Evolutionary conservation across 2,113 vertebrate genomes (phyloP).

Genomic region (Clinocottus analis): DNA sequence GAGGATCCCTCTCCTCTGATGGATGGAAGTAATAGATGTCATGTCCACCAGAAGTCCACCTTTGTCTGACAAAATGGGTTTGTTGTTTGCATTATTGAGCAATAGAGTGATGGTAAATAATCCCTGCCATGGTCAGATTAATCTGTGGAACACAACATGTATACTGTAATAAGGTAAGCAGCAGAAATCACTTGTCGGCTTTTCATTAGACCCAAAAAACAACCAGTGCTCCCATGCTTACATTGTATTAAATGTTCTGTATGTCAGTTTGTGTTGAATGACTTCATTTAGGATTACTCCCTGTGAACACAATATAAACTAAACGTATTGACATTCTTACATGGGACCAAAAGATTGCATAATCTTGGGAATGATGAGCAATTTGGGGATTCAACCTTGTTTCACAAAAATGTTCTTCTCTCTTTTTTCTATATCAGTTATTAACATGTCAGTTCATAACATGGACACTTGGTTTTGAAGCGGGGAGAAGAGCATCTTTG

Average conservation of each 20-base stretch:
- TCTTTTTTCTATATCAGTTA: no score
- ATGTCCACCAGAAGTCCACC: no score
- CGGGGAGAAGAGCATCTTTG: no score
- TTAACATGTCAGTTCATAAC: no score
- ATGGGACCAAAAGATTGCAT: background rate
- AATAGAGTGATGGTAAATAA: slow-evolving; percentile 4
- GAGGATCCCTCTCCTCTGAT: no score
- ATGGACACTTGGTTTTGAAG: no score
- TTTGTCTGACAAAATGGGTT: background rate
- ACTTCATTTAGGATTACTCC: background rate
- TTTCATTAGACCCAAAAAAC: background rate
- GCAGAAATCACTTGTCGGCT: background rate
- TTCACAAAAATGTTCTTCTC: no score
- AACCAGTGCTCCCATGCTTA: background rate
- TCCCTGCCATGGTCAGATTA: background rate
- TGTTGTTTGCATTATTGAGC: background rate
- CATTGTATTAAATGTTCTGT: background rate
- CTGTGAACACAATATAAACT: background rate
- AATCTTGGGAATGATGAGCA: background rate
- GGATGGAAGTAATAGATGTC: no score
- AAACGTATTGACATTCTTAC: background rate
- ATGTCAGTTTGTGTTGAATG: background rate
- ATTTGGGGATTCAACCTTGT: background rate
- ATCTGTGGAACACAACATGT: background rate
- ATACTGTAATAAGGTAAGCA: background rate